Conservation (phyloP, 2,797 vertebrate genomes). For the Pelochelys cantorii region DNA sequence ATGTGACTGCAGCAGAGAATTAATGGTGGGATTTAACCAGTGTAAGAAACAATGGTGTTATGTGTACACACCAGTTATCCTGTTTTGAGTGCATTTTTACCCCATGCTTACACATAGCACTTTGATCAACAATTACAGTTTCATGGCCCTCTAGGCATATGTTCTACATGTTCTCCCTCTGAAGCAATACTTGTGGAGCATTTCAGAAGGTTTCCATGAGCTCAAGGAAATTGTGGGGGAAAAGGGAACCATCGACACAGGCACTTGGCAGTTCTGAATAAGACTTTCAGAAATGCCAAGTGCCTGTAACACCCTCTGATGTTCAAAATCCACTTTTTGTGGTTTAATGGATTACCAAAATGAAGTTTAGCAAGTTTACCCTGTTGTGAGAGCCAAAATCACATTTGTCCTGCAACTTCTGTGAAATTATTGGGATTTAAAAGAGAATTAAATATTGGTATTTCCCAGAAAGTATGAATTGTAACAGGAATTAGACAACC, state of each 20-base stretch:
- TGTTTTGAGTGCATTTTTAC: neutral
- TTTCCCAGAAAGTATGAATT: neutral
- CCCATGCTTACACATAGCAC: neutral
- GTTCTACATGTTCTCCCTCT: neutral
- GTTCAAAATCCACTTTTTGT: rapidly evolving
- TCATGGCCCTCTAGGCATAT: neutral
- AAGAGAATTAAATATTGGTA: rapidly evolving
- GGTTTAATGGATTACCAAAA: neutral
- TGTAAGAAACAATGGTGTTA: neutral
- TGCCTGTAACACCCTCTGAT: rapidly evolving
- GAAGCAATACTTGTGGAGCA: neutral
- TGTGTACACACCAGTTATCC: neutral
- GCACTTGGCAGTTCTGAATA: neutral
- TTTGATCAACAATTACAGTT: neutral
- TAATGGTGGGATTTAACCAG: neutral
- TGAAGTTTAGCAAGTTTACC: neutral
- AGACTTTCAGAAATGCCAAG: rapidly evolving
- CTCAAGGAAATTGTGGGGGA: neutral
- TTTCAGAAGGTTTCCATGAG: no score
- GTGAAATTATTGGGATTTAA: neutral
- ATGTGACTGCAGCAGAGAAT: neutral
- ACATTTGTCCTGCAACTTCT: rapidly evolving
- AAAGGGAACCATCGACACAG: rapidly evolving
- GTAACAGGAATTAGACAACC: neutral
- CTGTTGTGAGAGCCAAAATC: rapidly evolving